Conservation (phyloP, 2,797 vertebrate genomes). For the Sphenopsis melanotis region DNA sequence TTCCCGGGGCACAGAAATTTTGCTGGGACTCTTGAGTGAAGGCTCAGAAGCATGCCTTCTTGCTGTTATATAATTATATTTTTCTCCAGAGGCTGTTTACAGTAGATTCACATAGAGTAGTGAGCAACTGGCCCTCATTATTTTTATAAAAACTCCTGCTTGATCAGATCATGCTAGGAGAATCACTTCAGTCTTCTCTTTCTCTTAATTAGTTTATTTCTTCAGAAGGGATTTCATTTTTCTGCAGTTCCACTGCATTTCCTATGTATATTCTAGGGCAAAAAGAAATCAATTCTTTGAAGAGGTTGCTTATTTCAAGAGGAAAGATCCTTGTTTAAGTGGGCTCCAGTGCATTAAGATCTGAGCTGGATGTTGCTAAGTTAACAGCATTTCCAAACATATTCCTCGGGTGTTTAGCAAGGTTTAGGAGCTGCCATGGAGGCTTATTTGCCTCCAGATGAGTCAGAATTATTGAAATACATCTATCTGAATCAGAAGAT, state of each 20-base stretch:
- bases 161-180: neutral
- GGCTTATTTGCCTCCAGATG: neutral
- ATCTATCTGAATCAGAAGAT: conserved; percentile 19
- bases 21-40: neutral
- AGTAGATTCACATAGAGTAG: neutral
- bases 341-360: neutral
- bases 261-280: neutral
- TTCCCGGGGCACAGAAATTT: neutral
- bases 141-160: neutral
- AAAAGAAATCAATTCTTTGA: conserved; percentile 16
- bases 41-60: neutral
- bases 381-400: neutral
- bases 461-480: conserved; percentile 49
- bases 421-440: neutral
- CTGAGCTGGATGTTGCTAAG: neutral
- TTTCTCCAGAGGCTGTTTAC: neutral
- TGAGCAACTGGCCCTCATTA: neutral
- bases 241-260: neutral
- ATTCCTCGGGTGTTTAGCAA: neutral
- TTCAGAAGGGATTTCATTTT: neutral
- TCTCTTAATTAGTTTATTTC: neutral
- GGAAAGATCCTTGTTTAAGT: neutral
- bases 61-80: neutral
- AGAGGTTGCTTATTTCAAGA: conserved; percentile 14
- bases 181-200: neutral